A percentile compares a stretch with the other conserved stretches of the same genome.
Conservation (phyloP, 1,140 invertebrate genomes). For the Hycleus phaleratus region DNA sequence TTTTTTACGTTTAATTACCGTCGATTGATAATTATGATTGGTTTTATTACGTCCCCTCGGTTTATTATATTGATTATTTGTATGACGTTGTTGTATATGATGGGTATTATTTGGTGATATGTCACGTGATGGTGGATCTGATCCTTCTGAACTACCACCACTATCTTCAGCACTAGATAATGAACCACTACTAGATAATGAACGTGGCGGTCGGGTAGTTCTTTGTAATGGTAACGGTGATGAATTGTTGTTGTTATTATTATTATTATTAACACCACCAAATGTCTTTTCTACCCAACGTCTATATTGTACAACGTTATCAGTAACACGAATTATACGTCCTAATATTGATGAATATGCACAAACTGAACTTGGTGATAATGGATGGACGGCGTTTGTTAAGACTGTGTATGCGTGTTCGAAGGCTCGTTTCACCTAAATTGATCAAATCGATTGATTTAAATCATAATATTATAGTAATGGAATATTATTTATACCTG, state of each 20-base stretch:
- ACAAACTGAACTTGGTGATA: conserved; percentile 51
- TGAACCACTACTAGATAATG: conserved; percentile 36
- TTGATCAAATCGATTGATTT: conserved; percentile 3
- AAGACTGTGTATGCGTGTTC: conserved; percentile 88
- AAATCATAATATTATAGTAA: not conserved
- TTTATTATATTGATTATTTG: conserved; percentile 6
- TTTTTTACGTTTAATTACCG: conserved; percentile 27
- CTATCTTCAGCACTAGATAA: conserved; percentile 36
- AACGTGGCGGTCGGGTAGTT: conserved; percentile 27
- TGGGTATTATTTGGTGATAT: conserved; percentile 33
- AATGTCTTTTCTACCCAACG: conserved; percentile 47
- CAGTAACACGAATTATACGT: conserved; percentile 84
- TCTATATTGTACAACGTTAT: conserved; percentile 89
- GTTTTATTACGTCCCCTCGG: not conserved
- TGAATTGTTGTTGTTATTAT: not conserved
- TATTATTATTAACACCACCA: conserved; percentile 10
- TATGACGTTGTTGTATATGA: conserved; percentile 8
- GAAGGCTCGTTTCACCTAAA: conserved; percentile 90
- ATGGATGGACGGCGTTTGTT: conserved; percentile 68
- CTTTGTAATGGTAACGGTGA: conserved; percentile 12
- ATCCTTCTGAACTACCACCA: conserved; percentile 36
- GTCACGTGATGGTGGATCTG: conserved; percentile 33
- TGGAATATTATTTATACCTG: conserved; percentile 25
- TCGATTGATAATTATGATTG: conserved; percentile 14
- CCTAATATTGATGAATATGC: conserved; percentile 64